Evolutionary conservation across 23 tunicate species (phyloP), one percentile per base, ranked within the genome.

Genomic region (Corella eumyota): DNA sequence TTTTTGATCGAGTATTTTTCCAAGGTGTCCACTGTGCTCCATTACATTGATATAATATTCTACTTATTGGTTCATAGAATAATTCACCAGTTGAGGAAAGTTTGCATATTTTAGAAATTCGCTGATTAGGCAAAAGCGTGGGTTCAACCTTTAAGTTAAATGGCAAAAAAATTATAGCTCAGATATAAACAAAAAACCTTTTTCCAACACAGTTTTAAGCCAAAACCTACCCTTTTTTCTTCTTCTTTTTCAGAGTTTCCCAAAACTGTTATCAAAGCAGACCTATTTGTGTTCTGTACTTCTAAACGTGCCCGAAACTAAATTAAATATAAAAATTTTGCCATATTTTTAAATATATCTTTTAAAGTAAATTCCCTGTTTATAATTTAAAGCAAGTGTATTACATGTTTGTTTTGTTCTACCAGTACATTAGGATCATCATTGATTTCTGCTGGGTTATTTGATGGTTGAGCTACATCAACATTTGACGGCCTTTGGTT

Each of bases 21-120:
- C 77, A 78, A 9, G 66, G 62, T 23, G 67, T 59, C 96, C 96
- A 88, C 25, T 48, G 29, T 32, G 81, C 81, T 21, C 96, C 96
- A 59, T 88, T 54, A 56, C 96, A 88, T 6, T 45, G 61, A 34
- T 53, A 64, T 44, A 88, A 54, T 21, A 47, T 31, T 37, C 34
- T 30, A 21, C 67, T 32, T 13, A 3, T 32, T 17, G 73, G 5
- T 31, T 85, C 85, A 54, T 58, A 85, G 45, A 46, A 51, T 19
- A 70, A 32, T 3, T 65, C 34, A 19, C 74, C 94, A 6, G 31
- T 34, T 32, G 59, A 58, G 2, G 56, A 40, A 36, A 74, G 32
- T 25, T 49, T 59, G 56, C 95, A 77, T 2, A 20, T 53, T 29
- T 60, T 53, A 48, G 55, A 47, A 11, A 65, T 38, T 6, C 22